A percentile compares a stretch with the other conserved stretches of the same genome.
Conservation (phyloP, 2,113 vertebrate species). For the Struthio camelus region DNA sequence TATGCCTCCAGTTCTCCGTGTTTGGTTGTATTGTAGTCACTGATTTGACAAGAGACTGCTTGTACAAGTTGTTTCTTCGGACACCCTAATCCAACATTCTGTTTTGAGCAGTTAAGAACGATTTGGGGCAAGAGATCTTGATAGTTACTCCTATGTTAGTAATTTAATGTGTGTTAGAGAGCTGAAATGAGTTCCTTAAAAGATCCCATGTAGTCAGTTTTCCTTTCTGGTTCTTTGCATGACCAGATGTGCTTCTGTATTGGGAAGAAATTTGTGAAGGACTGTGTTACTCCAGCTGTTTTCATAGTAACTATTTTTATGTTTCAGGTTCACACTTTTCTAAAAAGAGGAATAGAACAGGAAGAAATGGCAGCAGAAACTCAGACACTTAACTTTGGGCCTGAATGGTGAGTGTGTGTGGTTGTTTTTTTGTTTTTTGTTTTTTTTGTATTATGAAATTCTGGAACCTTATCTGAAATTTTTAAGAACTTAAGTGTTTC, state of each 20-base stretch:
- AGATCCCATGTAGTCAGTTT: rapidly evolving
- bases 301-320: constrained; percentile 22
- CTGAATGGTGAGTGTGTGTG: constrained; percentile 96
- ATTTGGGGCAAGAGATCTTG: not conserved
- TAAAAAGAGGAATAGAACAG: constrained; percentile 76
- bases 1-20: not conserved
- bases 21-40: not conserved
- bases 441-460: not conserved
- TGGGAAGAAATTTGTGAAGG: not conserved
- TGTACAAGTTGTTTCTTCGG: constrained; percentile 9
- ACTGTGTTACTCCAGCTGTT: not conserved
- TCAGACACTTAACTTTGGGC: constrained; percentile 99
- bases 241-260: not conserved
- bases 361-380: constrained; percentile 94
- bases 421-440: no score
- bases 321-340: constrained; percentile 79
- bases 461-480: not conserved
- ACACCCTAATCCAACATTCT: not conserved
- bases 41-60: not conserved
- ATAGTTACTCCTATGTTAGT: not conserved
- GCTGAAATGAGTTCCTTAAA: not conserved
- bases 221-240: not conserved
- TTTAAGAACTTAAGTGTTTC: not conserved
- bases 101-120: not conserved
- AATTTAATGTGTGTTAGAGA: not conserved